Evolutionary conservation across 2,113 vertebrate species (phyloP).

Genomic region (Elanoides forficatus): DNA sequence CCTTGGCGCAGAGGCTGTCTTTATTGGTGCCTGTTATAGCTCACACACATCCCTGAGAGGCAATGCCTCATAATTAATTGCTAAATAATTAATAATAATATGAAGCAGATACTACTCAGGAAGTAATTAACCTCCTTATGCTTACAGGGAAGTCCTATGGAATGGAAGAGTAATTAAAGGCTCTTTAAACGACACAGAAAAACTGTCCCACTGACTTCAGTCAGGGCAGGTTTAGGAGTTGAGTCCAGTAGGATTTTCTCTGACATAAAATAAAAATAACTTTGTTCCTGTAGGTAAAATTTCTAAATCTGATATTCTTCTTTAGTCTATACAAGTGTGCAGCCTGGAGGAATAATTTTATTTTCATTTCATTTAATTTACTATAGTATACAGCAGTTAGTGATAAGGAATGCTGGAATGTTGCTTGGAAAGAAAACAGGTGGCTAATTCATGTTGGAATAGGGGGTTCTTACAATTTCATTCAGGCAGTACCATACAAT

Average conservation of each 20-base stretch:
- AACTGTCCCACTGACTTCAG: not conserved
- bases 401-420: not conserved
- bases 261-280: not conserved
- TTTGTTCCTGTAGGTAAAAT: not conserved
- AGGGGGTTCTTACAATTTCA: not conserved
- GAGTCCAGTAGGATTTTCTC: not conserved
- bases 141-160: not conserved
- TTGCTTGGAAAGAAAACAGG: not conserved
- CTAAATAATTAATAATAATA: slow-evolving; percentile 50
- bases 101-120: not conserved
- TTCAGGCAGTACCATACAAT: not conserved
- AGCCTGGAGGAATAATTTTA: not conserved
- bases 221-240: not conserved
- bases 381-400: not conserved
- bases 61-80: slow-evolving; percentile 19
- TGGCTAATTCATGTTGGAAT: not conserved
- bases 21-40: not conserved
- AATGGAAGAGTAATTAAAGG: slow-evolving; percentile 24
- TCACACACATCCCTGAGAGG: not conserved
- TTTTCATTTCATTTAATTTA: not conserved
- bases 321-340: not conserved
- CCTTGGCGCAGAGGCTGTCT: not conserved
- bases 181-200: not conserved
- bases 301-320: not conserved
- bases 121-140: slow-evolving; percentile 40